Percentiles rank a stretch among this genome's conserved stretches.
Evolutionary conservation across 2,113 vertebrate species (phyloP).

Genomic region (Syngnathus scovelli): DNA sequence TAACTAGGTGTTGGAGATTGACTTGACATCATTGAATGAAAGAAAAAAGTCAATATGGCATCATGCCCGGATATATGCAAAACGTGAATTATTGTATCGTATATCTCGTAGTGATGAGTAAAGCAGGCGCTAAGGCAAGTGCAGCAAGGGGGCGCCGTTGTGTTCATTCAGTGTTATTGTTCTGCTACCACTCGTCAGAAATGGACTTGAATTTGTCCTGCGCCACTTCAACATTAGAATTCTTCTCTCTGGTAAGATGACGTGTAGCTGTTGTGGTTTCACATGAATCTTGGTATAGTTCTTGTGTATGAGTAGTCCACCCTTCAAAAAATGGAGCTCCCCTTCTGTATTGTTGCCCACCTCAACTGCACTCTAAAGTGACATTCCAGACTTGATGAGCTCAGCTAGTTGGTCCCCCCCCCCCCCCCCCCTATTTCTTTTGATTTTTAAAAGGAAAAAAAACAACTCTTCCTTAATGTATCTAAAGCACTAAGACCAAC

Average conservation of each 20-base stretch:
- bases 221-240: constrained; percentile 26
- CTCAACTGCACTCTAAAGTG: neutral
- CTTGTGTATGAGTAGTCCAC: constrained; percentile 28
- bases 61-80: constrained; percentile 70
- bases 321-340: constrained; percentile 25
- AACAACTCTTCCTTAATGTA: constrained; percentile 9
- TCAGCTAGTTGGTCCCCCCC: constrained; percentile 7
- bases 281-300: constrained; percentile 39
- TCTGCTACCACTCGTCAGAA: constrained; percentile 33
- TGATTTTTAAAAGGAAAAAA: neutral
- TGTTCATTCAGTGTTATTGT: constrained; percentile 54
- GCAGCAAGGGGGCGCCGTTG: constrained; percentile 42
- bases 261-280: constrained; percentile 52
- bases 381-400: constrained; percentile 41
- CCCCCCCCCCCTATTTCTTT: neutral
- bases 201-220: constrained; percentile 1
- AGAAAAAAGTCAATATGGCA: constrained; percentile 53
- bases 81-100: constrained; percentile 68
- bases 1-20: constrained; percentile 60
- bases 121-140: constrained; percentile 38
- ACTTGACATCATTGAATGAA: constrained; percentile 46
- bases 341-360: constrained; percentile 25
- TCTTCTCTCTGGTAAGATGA: constrained; percentile 33
- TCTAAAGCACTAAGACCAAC: constrained; percentile 32
- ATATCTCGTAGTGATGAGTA: constrained; percentile 66